Conservation (phyloP, 2,888 invertebrate genomes). For the Idaea aversata region DNA sequence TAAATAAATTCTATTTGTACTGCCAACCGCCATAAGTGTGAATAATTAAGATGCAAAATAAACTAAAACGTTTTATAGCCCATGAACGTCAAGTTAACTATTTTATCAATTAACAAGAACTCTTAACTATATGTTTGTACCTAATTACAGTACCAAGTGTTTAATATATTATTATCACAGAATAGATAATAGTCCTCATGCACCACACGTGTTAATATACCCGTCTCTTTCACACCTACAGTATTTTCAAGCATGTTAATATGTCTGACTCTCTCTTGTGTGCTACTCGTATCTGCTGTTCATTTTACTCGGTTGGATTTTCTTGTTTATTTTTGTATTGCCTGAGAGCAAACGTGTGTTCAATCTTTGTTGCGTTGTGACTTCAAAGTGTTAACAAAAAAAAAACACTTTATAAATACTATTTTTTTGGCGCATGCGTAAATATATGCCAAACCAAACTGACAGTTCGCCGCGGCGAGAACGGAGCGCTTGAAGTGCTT, state of each 20-base stretch:
- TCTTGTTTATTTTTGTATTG: conserved; percentile 24
- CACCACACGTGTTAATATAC: not conserved
- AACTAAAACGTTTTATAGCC: no score
- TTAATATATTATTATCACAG: not conserved
- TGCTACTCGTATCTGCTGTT: conserved; percentile 7
- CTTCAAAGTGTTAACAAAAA: conserved; percentile 13
- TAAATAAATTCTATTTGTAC: no score
- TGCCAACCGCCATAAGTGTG: no score
- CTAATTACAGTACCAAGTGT: not conserved
- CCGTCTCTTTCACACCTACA: conserved; percentile 20
- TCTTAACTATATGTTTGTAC: not conserved
- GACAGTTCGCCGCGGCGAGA: conserved; percentile 11
- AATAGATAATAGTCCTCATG: not conserved
- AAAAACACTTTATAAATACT: conserved; percentile 5
- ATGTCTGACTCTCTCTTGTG: conserved; percentile 10
- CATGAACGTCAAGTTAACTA: not conserved
- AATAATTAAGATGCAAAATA: no score
- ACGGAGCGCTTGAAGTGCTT: conserved; percentile 13
- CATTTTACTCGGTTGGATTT: conserved; percentile 6
- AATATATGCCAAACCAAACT: conserved; percentile 20
- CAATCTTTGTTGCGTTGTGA: conserved; percentile 10
- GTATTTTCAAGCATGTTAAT: not conserved
- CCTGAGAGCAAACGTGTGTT: conserved; percentile 18
- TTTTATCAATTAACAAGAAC: not conserved
- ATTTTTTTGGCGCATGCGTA: conserved; percentile 21